These are phyloP conservation scores for Xenotilapia caudafasciata DNA, from an alignment of 2,113 vertebrate genomes.

Conservation along the genomic window DNA sequence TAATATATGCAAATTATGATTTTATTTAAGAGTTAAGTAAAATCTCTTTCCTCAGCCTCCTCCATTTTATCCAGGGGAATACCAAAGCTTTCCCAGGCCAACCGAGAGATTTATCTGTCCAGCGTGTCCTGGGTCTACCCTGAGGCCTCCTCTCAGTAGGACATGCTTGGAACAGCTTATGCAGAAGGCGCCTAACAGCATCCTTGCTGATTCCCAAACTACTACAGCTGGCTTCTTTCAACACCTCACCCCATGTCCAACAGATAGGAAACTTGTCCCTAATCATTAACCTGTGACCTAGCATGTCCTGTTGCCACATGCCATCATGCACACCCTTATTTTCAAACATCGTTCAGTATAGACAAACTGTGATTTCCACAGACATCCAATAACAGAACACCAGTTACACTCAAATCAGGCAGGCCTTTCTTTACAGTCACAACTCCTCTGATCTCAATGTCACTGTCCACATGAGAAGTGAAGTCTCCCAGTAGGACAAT, in stretches of 20 bases:
- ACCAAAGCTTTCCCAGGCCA: background rate
- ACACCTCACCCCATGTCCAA: background rate
- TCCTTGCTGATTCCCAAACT: background rate
- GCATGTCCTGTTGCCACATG: background rate
- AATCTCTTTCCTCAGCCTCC: background rate
- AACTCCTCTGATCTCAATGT: background rate
- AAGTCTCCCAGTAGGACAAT: background rate
- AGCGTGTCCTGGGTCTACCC: background rate
- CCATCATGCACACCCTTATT: background rate
- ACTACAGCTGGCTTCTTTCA: background rate
- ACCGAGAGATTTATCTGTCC: background rate
- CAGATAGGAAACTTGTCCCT: background rate
- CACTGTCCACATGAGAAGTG: background rate
- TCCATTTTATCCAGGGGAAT: background rate
- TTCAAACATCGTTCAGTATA: fast-evolving
- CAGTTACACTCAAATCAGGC: background rate
- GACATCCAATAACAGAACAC: background rate
- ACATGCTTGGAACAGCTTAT: background rate
- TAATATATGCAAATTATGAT: background rate
- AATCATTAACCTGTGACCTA: background rate
- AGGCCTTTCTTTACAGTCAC: background rate
- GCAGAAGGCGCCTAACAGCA: background rate
- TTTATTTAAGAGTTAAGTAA: background rate
- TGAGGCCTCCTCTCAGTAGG: background rate
- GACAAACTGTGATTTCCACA: background rate